phyloP scores from a whole-genome alignment of 2,113 vertebrate species.

The Mixornis gularis region DNA sequence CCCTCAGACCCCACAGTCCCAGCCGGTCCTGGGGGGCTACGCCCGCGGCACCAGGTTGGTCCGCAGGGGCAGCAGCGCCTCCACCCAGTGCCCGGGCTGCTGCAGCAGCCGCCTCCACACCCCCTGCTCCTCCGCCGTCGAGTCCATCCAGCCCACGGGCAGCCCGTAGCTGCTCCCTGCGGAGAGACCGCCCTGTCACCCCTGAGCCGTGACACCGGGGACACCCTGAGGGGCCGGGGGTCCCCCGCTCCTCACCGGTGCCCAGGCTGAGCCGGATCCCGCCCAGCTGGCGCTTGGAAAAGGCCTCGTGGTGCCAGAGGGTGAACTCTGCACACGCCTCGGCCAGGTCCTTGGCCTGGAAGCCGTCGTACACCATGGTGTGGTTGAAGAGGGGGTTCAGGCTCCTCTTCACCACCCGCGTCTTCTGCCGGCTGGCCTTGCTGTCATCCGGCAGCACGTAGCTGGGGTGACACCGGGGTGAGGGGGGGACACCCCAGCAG shows the following conservation, averaged over 20 bases:
- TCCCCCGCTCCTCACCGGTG: conserved; percentile 72
- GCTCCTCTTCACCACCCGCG: conserved; percentile 79
- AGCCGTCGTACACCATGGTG: conserved; percentile 98
- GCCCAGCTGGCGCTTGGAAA: conserved; percentile 78
- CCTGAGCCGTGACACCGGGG: accelerated
- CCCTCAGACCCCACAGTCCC: neutral
- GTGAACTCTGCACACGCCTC: conserved; percentile 92
- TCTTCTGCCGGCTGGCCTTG: conserved; percentile 86
- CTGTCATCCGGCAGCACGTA: conserved; percentile 90
- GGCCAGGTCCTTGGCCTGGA: conserved; percentile 80
- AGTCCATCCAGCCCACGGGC: conserved; percentile 92
- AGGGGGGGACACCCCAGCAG: accelerated
- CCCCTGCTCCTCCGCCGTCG: conserved; percentile 80
- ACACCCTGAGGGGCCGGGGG: accelerated
- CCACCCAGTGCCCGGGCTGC: conserved; percentile 83
- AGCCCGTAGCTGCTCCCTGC: conserved; percentile 88
- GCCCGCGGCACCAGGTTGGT: conserved; percentile 76
- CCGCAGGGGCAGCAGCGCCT: conserved; percentile 81
- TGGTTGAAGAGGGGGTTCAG: conserved; percentile 90
- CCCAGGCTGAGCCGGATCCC: conserved; percentile 89
- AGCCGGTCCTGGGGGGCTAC: neutral
- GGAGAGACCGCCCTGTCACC: accelerated
- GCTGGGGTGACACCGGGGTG: conserved; percentile 49
- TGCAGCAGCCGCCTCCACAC: conserved; percentile 84
- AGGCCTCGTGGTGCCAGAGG: conserved; percentile 84